Percentiles rank a stretch among this genome's conserved stretches.
phyloP scores from a whole-genome alignment of 2,113 vertebrate species.

The Anguilla japonica region DNA sequence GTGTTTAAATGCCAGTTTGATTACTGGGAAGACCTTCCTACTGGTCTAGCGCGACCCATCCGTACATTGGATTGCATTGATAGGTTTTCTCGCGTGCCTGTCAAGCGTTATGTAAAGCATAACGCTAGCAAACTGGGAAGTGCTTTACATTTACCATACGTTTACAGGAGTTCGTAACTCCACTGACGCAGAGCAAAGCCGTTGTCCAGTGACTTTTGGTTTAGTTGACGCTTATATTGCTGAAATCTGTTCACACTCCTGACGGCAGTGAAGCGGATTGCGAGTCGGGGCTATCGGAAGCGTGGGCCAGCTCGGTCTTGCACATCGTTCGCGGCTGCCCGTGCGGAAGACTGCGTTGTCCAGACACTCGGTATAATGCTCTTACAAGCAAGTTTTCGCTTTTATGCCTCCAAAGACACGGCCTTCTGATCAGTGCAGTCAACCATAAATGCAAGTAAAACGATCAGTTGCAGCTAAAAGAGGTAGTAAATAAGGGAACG shows the following conservation, averaged over 20 bases:
- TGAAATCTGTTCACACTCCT: not conserved
- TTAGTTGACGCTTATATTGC: not conserved
- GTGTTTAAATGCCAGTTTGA: no score
- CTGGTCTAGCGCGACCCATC: not conserved
- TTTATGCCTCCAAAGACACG: not conserved
- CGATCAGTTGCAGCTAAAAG: no score
- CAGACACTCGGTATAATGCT: not conserved
- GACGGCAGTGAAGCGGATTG: not conserved
- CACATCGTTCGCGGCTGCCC: not conserved
- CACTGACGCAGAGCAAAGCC: not conserved
- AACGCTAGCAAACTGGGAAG: not conserved
- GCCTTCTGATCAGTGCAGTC: no score
- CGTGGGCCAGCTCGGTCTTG: not conserved
- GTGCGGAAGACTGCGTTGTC: not conserved
- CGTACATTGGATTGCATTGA: not conserved
- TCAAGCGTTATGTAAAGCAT: not conserved
- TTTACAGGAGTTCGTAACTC: no score
- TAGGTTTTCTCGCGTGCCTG: no score
- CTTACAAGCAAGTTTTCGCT: not conserved
- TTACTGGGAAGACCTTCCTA: no score
- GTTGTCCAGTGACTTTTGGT: not conserved
- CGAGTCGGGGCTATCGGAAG: no score
- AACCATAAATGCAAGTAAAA: no score
- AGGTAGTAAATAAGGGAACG: not conserved
- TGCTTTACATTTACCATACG: not conserved